phyloP scores from a whole-genome alignment of 1,140 invertebrate species.

The Cheumatopsyche charites region DNA sequence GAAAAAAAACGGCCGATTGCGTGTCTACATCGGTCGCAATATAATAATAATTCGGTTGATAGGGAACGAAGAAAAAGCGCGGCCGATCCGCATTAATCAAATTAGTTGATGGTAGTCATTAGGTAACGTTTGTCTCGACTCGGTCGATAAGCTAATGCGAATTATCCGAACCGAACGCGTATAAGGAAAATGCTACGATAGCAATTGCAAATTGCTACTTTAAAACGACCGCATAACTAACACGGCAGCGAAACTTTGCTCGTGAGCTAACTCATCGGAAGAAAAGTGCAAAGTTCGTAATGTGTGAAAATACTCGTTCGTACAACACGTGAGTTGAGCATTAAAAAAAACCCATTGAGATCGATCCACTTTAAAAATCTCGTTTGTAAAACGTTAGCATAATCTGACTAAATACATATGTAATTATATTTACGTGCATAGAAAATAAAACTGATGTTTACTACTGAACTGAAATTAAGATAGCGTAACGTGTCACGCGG shows the following conservation, averaged over 20 bases:
- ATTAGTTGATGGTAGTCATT: slow-evolving; percentile 43
- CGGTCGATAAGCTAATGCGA: slow-evolving; percentile 32
- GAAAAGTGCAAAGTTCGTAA: slow-evolving; percentile 5
- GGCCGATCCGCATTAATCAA: slow-evolving; percentile 46
- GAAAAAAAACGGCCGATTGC: slow-evolving; percentile 12
- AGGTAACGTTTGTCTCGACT: slow-evolving; percentile 42
- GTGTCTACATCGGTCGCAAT: slow-evolving; percentile 31
- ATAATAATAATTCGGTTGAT: slow-evolving; percentile 42
- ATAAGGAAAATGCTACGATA: not conserved
- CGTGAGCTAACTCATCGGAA: too few relatives aligned
- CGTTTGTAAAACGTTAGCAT: too few relatives aligned
- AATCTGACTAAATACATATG: too few relatives aligned
- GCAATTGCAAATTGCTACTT: not conserved
- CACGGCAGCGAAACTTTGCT: too few relatives aligned
- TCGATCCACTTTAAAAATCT: too few relatives aligned
- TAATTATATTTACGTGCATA: too few relatives aligned
- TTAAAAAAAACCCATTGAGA: too few relatives aligned
- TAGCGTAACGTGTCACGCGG: slow-evolving; percentile 19
- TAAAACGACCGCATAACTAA: not conserved
- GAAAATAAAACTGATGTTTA: too few relatives aligned
- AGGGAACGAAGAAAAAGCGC: slow-evolving; percentile 28
- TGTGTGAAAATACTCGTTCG: not conserved
- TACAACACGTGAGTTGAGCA: too few relatives aligned
- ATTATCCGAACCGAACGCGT: slow-evolving; percentile 10
- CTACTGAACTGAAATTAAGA: too few relatives aligned